phyloP scores from a whole-genome alignment of 1,140 invertebrate species.

The Hylyphantes graminicola region DNA sequence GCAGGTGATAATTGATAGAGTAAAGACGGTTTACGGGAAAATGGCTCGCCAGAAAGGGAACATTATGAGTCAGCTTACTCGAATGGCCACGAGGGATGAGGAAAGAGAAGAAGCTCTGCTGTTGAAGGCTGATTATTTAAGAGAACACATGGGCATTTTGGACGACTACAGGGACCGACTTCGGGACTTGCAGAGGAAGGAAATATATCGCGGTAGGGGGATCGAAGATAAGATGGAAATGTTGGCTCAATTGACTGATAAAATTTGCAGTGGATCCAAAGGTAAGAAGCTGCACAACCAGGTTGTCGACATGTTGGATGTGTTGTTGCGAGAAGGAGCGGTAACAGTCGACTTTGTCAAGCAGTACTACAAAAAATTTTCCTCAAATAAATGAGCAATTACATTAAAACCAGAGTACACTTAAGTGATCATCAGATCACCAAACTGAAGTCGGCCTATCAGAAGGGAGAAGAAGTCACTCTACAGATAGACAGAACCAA shows the following conservation, averaged over 20 bases:
- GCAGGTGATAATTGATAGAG: neutral
- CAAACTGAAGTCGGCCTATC: neutral
- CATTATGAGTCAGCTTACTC: neutral
- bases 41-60: conserved; percentile 6
- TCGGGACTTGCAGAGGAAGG: too few relatives aligned
- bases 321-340: neutral
- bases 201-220: neutral
- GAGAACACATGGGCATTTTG: neutral
- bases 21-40: conserved; percentile 4
- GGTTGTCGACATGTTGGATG: conserved; percentile 6
- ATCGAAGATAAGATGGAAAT: neutral
- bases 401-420: conserved; percentile 1
- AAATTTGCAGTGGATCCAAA: neutral
- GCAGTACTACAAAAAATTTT: neutral
- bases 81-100: neutral
- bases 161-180: neutral
- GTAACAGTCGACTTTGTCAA: neutral
- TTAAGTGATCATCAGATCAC: conserved; percentile 4
- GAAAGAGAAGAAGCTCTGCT: neutral
- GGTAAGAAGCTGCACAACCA: conserved; percentile 12
- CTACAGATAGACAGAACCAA: neutral
- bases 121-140: conserved; percentile 8
- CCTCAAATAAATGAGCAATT: conserved; percentile 27
- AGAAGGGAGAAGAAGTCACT: neutral
- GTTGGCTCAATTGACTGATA: conserved; percentile 6